A percentile compares a stretch with the other conserved stretches of the same genome.
phyloP scores from a whole-genome alignment of 2,888 invertebrate genomes.

The Acrobasis repandana region DNA sequence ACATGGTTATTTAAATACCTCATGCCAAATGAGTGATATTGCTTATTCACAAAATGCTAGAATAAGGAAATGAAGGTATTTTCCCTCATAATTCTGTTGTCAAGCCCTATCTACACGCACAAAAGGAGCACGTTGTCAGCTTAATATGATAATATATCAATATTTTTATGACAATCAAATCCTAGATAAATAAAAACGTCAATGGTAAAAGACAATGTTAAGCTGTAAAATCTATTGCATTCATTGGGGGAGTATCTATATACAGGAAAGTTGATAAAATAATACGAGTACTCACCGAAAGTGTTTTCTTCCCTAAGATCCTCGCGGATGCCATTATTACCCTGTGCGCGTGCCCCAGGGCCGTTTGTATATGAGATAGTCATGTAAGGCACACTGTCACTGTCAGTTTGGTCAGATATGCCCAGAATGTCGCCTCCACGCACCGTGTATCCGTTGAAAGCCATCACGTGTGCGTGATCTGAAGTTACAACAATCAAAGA shows the following conservation, averaged over 20 bases:
- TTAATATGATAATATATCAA: not conserved
- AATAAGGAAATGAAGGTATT: no score
- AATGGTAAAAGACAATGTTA: not conserved
- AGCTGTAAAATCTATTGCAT: not conserved
- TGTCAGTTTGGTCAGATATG: slow-evolving; percentile 50
- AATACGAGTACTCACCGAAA: slow-evolving; percentile 30
- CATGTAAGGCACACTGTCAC: slow-evolving; percentile 73
- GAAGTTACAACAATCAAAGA: slow-evolving; percentile 90
- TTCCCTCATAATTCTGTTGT: no score
- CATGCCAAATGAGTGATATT: no score
- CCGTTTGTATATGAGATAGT: slow-evolving; percentile 85
- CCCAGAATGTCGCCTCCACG: slow-evolving; percentile 65
- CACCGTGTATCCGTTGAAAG: slow-evolving; percentile 85
- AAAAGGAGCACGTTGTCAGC: no score
- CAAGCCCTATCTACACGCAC: no score
- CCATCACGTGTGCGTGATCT: slow-evolving; percentile 89
- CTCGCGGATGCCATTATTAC: slow-evolving; percentile 44
- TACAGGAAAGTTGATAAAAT: not conserved
- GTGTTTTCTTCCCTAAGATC: slow-evolving; percentile 53
- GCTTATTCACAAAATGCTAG: no score
- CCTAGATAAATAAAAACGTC: not conserved
- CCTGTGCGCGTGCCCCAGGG: slow-evolving; percentile 52
- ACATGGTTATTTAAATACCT: no score
- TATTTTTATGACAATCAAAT: not conserved
- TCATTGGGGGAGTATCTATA: not conserved